A percentile compares a stretch with the other conserved stretches of the same genome.
Conservation (phyloP, 2,797 vertebrate genomes). For the Benthosema pterotum region DNA sequence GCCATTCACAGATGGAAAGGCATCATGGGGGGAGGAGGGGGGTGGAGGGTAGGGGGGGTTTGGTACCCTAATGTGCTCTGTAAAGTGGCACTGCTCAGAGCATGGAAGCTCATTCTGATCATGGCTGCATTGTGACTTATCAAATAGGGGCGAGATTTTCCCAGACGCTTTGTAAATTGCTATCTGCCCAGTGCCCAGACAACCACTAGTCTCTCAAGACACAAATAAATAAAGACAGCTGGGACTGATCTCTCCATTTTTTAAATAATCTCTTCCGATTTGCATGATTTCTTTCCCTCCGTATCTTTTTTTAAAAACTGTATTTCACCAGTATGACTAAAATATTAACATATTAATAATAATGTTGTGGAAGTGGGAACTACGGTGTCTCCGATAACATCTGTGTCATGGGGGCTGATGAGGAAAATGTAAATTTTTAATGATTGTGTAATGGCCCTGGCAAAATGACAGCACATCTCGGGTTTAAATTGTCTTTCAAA, state of each 20-base stretch:
- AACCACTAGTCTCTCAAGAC: slow-evolving; percentile 42
- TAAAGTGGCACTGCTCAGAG: slow-evolving; percentile 50
- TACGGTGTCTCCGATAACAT: too few species aligned
- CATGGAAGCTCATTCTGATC: slow-evolving; percentile 64
- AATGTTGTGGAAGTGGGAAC: slow-evolving; percentile 12
- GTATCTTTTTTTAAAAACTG: too few species aligned
- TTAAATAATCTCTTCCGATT: too few species aligned
- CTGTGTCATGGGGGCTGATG: too few species aligned
- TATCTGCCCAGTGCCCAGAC: slow-evolving; percentile 56
- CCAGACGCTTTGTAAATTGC: slow-evolving; percentile 55
- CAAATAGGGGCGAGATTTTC: slow-evolving; percentile 31
- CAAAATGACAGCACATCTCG: too few species aligned
- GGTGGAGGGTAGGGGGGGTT: slow-evolving; percentile 24
- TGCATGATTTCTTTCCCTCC: too few species aligned
- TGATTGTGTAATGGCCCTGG: too few species aligned
- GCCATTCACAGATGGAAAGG: slow-evolving; percentile 55
- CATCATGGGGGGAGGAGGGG: slow-evolving; percentile 36
- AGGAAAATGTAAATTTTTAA: too few species aligned
- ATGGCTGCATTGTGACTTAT: slow-evolving; percentile 53
- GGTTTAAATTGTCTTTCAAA: too few species aligned
- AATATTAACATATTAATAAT: too few species aligned
- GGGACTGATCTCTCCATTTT: slow-evolving; percentile 7
- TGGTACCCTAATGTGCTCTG: slow-evolving; percentile 59
- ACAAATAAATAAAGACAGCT: slow-evolving; percentile 44
- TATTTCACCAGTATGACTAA: too few species aligned